Conservation (phyloP, 2,797 vertebrate species). For the Microcaecilia unicolor region DNA sequence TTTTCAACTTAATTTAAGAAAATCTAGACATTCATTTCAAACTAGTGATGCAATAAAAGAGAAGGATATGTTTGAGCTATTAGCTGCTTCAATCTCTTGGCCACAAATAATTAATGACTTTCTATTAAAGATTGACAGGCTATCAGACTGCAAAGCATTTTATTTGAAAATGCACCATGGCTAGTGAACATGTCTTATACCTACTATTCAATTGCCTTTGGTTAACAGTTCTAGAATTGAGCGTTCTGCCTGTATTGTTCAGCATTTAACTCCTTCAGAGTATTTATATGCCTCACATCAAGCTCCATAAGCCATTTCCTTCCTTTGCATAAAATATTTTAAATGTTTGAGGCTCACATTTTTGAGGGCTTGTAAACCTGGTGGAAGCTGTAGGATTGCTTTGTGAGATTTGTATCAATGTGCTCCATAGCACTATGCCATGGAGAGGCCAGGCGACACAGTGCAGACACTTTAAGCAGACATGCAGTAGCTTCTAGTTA, state of each 20-base stretch:
- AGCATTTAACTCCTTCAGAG: constrained; percentile 27
- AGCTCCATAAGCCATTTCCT: constrained; percentile 18
- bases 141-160: constrained; percentile 58
- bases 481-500: constrained; percentile 16
- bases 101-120: constrained; percentile 79
- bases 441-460: constrained; percentile 17
- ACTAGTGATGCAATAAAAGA: constrained; percentile 68
- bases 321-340: constrained; percentile 17
- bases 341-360: constrained; percentile 22
- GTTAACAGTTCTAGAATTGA: constrained; percentile 38
- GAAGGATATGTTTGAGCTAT: constrained; percentile 74
- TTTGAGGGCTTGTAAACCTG: constrained; percentile 8
- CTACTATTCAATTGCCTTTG: constrained; percentile 36
- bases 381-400: too few species aligned
- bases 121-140: constrained; percentile 75
- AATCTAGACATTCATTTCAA: constrained; percentile 61
- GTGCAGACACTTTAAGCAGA: constrained; percentile 2
- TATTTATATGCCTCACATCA: constrained; percentile 17
- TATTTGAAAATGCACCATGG: constrained; percentile 52
- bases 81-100: constrained; percentile 70
- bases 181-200: constrained; percentile 46
- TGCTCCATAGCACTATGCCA: too few species aligned
- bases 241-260: constrained; percentile 34
- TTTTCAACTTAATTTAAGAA: constrained; percentile 44
- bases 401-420: too few species aligned